Base-by-base conservation (phyloP, 2,888 invertebrate genomes). In the Erebia epiphron region DNA sequence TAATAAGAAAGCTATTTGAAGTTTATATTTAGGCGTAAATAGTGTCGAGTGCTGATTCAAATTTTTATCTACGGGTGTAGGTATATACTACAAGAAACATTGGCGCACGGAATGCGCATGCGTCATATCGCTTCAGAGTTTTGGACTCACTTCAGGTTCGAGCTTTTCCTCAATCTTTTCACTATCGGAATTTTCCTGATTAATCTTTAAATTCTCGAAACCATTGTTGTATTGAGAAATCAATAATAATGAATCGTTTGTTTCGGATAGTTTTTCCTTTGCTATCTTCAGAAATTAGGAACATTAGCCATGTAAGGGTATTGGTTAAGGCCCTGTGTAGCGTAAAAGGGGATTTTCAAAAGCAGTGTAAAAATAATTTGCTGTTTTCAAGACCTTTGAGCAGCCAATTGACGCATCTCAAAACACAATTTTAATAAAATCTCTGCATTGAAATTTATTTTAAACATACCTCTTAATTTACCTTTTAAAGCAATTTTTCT, bases 1-100 rank as follows among this genome's bases (percentile, higher is more conserved):
- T 58, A 68, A 64, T 60, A 46, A 64, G 49, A 67, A 58, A 67
- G 67, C 62, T 50, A 50, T 64, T 65, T 43, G 52, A 58, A 13
- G 57, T 72, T 64, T 64, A 66, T 62, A 66, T 52, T 52, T 69
- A 66, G 49, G 52, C 21, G 61, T 56, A 60, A 72, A 70, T 72
- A 46, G 63, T 72, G 72, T 72, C 72, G 69, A 72, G 72, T 73
- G 73, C 56, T 67, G 67, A 64, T 60, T 18, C 68, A 52, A n/a
- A 58, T 50, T 58, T 67, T 66, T 67, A 58, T 57, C 57, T 26
- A 46, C 7, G 10, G 11, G 67, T 60, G 26, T 26, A 26, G 5
- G 0, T 3, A 26, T 35, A 35, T 7, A 35, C 35, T 35, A n/a
- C 63, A 54, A 41, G 68, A 68, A 18, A 54, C 50, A 60, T 16